Conservation (phyloP, 1,140 invertebrate species). For the Drosophila micromelanica region DNA sequence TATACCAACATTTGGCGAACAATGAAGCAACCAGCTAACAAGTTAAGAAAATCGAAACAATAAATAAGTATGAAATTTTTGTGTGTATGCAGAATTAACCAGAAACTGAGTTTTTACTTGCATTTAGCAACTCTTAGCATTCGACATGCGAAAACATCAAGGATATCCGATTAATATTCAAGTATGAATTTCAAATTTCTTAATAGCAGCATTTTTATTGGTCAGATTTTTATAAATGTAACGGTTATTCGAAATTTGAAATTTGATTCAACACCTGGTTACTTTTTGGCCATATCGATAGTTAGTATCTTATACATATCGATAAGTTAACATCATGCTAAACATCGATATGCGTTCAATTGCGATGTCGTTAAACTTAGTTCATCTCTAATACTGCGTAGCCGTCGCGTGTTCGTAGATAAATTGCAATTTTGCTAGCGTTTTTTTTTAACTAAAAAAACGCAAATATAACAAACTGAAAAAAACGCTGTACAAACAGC, state of each 20-base stretch:
- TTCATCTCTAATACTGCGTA: conserved; percentile 45
- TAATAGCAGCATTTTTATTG: too few species aligned
- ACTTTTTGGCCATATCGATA: too few species aligned
- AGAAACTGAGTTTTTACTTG: conserved; percentile 4
- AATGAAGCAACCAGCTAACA: conserved; percentile 37
- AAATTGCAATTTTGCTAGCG: conserved; percentile 54
- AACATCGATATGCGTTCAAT: not conserved
- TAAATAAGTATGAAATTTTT: conserved; percentile 67
- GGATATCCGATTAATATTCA: too few species aligned
- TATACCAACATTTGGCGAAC: conserved; percentile 40
- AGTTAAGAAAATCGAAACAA: conserved; percentile 63
- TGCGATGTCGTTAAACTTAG: conserved; percentile 10
- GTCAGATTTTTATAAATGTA: too few species aligned
- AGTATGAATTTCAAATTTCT: too few species aligned
- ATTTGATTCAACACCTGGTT: not conserved
- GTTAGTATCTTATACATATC: not conserved
- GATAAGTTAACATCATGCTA: not conserved
- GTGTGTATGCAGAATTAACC: conserved; percentile 69
- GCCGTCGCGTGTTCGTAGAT: conserved; percentile 58
- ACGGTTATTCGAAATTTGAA: not conserved
- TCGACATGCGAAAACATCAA: too few species aligned
- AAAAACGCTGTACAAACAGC: conserved; percentile 7
- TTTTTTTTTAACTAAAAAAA: conserved; percentile 35
- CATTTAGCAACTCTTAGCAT: not conserved
- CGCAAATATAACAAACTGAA: conserved; percentile 27